phyloP scores from a whole-genome alignment of 2,888 invertebrate species.

The Acrobasis suavella region DNA sequence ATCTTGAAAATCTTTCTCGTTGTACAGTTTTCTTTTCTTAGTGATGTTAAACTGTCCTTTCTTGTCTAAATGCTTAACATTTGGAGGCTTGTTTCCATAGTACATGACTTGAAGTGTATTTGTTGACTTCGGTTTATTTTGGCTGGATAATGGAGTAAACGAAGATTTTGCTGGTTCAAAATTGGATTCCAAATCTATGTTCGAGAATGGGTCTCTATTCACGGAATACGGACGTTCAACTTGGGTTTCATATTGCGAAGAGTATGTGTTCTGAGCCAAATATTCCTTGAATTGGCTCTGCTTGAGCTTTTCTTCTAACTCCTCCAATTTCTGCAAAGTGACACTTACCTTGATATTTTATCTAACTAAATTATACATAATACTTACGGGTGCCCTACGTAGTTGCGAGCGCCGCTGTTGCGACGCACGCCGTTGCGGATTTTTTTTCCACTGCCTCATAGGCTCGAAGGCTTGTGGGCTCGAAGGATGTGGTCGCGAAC shows the following conservation, averaged over 20 bases:
- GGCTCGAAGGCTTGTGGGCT: too few species aligned
- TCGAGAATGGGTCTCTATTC: conserved; percentile 45
- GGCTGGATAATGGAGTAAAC: conserved; percentile 32
- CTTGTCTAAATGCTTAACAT: conserved; percentile 48
- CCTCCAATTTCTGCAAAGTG: conserved; percentile 63
- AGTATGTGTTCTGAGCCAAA: conserved; percentile 57
- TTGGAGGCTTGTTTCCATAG: conserved; percentile 50
- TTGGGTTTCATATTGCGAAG: conserved; percentile 58
- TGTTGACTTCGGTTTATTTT: conserved; percentile 48
- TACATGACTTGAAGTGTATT: conserved; percentile 66
- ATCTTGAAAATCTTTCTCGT: conserved; percentile 67
- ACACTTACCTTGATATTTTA: conserved; percentile 23
- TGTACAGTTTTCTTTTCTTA: conserved; percentile 73
- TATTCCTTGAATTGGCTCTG: conserved; percentile 73
- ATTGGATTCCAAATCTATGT: conserved; percentile 43
- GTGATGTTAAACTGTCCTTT: conserved; percentile 68
- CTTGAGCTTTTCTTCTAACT: conserved; percentile 73
- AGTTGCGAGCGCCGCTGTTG: too few species aligned
- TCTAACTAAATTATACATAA: too few species aligned
- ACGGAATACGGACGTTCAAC: conserved; percentile 70
- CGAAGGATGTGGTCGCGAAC: too few species aligned
- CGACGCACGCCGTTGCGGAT: too few species aligned
- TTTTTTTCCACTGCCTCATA: too few species aligned
- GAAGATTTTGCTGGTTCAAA: conserved; percentile 41
- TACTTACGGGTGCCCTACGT: too few species aligned